These are phyloP conservation scores for Subanguina moxae DNA, from an alignment of 1,140 invertebrate genomes.

Conservation along the genomic window DNA sequence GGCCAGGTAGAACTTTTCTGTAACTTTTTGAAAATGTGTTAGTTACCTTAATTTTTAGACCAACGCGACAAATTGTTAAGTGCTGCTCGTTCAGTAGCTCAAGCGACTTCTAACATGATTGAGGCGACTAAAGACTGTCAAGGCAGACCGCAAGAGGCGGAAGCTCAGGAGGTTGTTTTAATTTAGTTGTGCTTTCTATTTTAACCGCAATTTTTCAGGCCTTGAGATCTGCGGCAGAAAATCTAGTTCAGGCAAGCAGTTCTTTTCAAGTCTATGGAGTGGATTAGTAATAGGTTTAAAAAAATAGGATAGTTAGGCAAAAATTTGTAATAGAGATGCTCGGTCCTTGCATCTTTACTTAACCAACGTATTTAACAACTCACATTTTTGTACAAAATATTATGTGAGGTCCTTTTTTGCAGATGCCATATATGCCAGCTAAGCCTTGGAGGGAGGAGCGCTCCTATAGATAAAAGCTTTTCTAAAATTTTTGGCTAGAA, in stretches of 20 bases:
- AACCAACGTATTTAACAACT: too few relatives aligned
- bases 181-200: not conserved
- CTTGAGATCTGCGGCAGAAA: conserved; percentile 80
- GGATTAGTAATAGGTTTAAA: too few relatives aligned
- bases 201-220: not conserved
- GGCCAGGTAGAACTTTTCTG: conserved; percentile 61
- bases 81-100: conserved; percentile 80
- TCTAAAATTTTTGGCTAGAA: not conserved
- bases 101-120: conserved; percentile 84
- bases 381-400: too few relatives aligned
- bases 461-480: conserved; percentile 1
- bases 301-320: too few relatives aligned
- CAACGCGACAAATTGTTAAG: conserved; percentile 82
- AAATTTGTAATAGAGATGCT: too few relatives aligned
- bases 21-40: not conserved
- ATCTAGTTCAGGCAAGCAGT: conserved; percentile 68
- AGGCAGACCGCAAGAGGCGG: conserved; percentile 75
- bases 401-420: not conserved
- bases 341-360: too few relatives aligned
- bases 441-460: conserved; percentile 6
- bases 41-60: conserved; percentile 61
- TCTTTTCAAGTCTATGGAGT: not conserved
- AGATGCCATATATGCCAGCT: not conserved
- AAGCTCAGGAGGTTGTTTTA: conserved; percentile 71
- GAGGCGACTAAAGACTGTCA: conserved; percentile 90